Evolutionary conservation across 2,797 vertebrate species (phyloP).

Genomic region (Tenualosa ilisha): DNA sequence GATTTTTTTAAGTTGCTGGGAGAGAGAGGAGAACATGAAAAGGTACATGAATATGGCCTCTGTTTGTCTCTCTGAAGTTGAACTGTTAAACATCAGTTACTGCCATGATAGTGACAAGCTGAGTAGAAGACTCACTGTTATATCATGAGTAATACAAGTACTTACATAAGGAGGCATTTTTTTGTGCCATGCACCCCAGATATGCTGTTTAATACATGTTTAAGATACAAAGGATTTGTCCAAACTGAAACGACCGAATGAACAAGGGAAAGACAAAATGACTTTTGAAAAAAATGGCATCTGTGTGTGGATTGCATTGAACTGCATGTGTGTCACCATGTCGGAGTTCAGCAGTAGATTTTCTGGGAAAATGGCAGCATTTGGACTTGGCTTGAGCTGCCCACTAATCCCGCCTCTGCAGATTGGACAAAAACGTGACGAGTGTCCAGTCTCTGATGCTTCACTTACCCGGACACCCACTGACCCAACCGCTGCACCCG

Average conservation of each 20-base stretch:
- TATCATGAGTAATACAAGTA: not conserved
- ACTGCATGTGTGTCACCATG: not conserved
- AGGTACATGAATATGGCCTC: not conserved
- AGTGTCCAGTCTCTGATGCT: constrained; percentile 37
- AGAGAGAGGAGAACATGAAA: not conserved
- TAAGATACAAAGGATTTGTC: not conserved
- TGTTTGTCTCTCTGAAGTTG: not conserved
- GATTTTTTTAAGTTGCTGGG: not conserved
- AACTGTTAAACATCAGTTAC: not conserved
- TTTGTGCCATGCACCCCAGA: not conserved
- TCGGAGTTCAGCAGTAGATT: not conserved
- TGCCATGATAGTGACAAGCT: not conserved
- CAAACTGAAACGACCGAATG: not conserved
- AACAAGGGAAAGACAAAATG: not conserved
- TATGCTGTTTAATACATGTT: not conserved
- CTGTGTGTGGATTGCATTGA: not conserved
- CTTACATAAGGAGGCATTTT: not conserved
- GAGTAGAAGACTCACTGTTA: not conserved
- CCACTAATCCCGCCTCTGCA: not conserved
- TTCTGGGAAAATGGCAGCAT: not conserved
- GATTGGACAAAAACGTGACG: not conserved
- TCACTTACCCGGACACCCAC: constrained; percentile 36
- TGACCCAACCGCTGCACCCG: not conserved
- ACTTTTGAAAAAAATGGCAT: not conserved
- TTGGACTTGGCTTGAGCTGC: not conserved